Evolutionary conservation across 2,113 vertebrate species (phyloP).

Genomic region (Dascyllus trimaculatus): DNA sequence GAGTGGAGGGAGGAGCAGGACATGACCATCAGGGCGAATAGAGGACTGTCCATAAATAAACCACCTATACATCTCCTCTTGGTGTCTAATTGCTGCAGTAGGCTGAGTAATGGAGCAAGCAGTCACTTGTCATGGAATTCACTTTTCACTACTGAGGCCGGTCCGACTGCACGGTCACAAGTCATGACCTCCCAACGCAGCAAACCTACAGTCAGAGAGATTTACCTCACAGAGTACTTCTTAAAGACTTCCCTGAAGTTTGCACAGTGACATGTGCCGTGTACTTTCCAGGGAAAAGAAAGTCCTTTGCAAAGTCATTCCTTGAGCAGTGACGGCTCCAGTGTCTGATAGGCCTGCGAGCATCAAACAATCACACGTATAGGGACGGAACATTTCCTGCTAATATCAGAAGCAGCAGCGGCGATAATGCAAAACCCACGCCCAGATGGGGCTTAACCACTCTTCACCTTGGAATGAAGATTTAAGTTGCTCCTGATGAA

Average conservation of each 20-base stretch:
- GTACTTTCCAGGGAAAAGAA: not conserved
- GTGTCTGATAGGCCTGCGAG: constrained; percentile 3
- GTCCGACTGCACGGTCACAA: not conserved
- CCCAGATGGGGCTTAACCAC: not conserved
- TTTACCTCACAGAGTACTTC: constrained; percentile 5
- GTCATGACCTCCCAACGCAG: constrained; percentile 2
- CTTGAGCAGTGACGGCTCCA: not conserved
- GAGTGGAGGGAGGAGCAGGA: constrained; percentile 2
- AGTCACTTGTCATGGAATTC: constrained; percentile 44
- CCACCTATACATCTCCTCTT: constrained; percentile 19
- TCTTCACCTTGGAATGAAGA: constrained; percentile 23
- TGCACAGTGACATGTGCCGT: not conserved
- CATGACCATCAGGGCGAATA: not conserved
- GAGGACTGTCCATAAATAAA: constrained; percentile 44
- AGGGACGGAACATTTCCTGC: constrained; percentile 2
- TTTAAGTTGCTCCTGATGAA: not conserved
- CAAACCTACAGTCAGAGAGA: not conserved
- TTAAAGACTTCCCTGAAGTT: not conserved
- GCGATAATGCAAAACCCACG: not conserved
- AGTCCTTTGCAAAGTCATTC: constrained; percentile 28
- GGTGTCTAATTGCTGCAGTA: constrained; percentile 33
- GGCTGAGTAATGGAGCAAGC: constrained; percentile 43
- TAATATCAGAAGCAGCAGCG: constrained; percentile 6
- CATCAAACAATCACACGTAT: constrained; percentile 4
- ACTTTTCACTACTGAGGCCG: not conserved